Base-by-base conservation (phyloP, 2,113 vertebrate genomes). In the Athene cunicularia region DNA sequence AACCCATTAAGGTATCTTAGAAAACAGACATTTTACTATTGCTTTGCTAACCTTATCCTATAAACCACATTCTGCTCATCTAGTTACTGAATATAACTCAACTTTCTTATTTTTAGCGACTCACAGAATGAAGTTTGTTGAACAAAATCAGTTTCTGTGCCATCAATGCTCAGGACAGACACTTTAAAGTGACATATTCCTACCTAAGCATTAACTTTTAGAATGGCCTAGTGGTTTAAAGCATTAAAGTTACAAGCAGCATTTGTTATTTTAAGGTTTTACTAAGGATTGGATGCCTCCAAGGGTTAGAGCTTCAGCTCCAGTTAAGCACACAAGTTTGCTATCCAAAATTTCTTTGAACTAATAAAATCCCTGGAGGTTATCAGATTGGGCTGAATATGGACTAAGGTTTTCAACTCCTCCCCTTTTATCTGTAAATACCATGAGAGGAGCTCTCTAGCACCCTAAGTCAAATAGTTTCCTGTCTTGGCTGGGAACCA, bases 341-440 rank as follows among this genome's bases (percentile, higher is more conserved):
- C 86, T 58, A 95, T 73, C 91, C 96, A 94, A 85, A 95, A 96
- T 50, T 89, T 93, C 91, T 95, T 93, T 96, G 93, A 96, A 96
- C 93, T 95, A 90, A 62, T 33, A 92, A 95, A 95, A 85, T 89
- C 88, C 94, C 94, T 95, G 95, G 58, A 95, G 96, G 95, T 95
- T 95, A 96, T 95, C 95, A 97, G 95, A 97, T 97, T 94, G 93
- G 91, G 96, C 45, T 94, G 91, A 96, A 64, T 8, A 72, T 2
- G 84, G 91, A 95, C 94, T 76, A 68, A 32, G 21, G 84, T 91
- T 95, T 82, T 95, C 95, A 95, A 85, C 94, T 96, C 96, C 96
- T 97, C 96, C 96, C 94, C 95, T 97, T 97, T 95, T 95, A 97
- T 97, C 95, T 95, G 95, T 53, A 93, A 96, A 93, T 95, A 94